Percentiles rank a stretch among this genome's conserved stretches.
These are phyloP conservation scores for Semnornis frantzii DNA, from an alignment of 2,113 vertebrate genomes.

Conservation along the genomic window DNA sequence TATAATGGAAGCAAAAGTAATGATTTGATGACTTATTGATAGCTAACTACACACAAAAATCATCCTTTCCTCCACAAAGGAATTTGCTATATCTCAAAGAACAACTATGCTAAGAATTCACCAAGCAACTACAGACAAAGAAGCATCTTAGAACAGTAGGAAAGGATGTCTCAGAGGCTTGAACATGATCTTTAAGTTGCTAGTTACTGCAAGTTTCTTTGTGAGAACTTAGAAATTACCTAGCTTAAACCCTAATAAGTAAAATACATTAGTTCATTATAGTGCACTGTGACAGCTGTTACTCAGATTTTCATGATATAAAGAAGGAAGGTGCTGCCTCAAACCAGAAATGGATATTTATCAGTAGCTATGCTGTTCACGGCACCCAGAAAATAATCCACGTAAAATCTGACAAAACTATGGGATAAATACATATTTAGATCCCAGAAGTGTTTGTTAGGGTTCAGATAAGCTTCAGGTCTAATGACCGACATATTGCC, in stretches of 20 bases:
- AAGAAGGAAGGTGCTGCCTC: neutral
- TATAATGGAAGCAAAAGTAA: neutral
- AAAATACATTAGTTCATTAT: neutral
- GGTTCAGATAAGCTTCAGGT: neutral
- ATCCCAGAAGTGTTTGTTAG: neutral
- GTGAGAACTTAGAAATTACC: neutral
- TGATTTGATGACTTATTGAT: neutral
- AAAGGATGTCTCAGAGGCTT: neutral
- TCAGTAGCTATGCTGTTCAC: neutral
- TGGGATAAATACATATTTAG: neutral
- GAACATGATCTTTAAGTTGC: neutral
- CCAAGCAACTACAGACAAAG: neutral
- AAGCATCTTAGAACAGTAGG: neutral
- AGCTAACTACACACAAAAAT: neutral
- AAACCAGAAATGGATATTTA: neutral
- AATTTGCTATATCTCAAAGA: neutral
- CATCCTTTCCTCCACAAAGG: neutral
- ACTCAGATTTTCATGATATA: neutral
- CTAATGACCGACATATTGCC: neutral
- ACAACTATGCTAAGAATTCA: conserved; percentile 38
- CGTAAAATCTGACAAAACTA: neutral
- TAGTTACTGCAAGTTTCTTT: neutral
- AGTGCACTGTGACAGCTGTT: neutral
- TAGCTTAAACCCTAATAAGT: neutral
- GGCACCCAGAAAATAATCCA: neutral